These are phyloP conservation scores for Neolamprologus kungweensis DNA, from an alignment of 2,113 vertebrate genomes.

Conservation along the genomic window DNA sequence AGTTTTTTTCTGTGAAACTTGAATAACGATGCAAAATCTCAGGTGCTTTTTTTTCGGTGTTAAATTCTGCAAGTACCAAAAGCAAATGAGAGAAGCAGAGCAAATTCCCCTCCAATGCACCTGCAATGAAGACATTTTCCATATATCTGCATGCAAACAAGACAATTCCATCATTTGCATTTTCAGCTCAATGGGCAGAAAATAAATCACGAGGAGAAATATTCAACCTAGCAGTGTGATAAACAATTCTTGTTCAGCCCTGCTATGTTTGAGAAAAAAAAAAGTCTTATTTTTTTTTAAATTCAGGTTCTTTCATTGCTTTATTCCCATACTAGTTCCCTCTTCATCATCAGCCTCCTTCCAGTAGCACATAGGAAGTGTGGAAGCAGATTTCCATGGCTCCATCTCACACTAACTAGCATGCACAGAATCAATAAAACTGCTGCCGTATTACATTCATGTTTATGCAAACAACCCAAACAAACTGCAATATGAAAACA, in stretches of 20 bases:
- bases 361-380: background rate
- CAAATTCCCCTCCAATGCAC: background rate
- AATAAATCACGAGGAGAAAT: conserved; percentile 15
- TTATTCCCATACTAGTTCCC: background rate
- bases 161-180: conserved; percentile 20
- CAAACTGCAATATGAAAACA: background rate
- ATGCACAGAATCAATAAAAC: background rate
- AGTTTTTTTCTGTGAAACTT: background rate
- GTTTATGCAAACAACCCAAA: background rate
- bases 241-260: background rate
- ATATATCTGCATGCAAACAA: conserved; percentile 36
- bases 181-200: conserved; percentile 3
- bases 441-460: background rate
- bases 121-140: conserved; percentile 20
- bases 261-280: background rate
- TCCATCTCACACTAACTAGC: background rate
- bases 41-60: background rate
- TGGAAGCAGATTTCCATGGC: background rate
- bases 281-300: background rate
- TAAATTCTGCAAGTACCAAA: background rate
- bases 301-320: background rate
- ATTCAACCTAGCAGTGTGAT: background rate
- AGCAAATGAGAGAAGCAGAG: background rate
- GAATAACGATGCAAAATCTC: background rate
- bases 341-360: background rate